phyloP scores from a whole-genome alignment of 1,140 invertebrate genomes.

The Procambarus clarkii region DNA sequence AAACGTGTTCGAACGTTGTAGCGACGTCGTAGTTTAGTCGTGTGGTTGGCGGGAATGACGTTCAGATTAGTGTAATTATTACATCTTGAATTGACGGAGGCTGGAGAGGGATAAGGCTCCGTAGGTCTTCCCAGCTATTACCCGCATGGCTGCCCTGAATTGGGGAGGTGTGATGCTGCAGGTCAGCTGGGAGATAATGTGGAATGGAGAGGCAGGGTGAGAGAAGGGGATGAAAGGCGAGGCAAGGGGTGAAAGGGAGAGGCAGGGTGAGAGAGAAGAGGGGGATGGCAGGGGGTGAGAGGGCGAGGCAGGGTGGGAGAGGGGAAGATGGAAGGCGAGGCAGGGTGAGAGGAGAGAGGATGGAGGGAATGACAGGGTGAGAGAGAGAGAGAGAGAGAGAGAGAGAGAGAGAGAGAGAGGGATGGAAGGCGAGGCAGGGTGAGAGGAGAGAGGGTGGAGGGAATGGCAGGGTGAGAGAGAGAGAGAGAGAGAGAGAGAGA shows the following conservation, averaged over 20 bases:
- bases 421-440: neutral
- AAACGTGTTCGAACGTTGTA: too few species aligned
- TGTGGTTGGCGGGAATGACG: too few species aligned
- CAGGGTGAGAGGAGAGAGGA: neutral
- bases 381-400: constrained; percentile 10
- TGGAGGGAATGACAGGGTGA: neutral
- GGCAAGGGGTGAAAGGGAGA: neutral
- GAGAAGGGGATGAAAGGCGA: neutral
- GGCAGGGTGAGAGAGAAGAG: neutral
- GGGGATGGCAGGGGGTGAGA: neutral
- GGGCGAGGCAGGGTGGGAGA: neutral
- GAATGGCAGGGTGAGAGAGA: neutral
- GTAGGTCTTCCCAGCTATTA: too few species aligned
- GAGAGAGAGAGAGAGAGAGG: constrained; percentile 10
- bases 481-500: neutral
- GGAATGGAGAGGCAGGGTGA: neutral
- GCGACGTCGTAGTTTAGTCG: too few species aligned
- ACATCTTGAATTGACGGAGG: too few species aligned
- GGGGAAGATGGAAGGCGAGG: too few species aligned
- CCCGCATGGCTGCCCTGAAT: too few species aligned
- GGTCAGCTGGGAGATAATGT: too few species aligned
- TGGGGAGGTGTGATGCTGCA: too few species aligned
- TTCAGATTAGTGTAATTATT: too few species aligned
- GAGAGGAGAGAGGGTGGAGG: neutral
- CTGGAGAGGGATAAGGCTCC: too few species aligned